Conservation (phyloP, 2,888 invertebrate genomes). For the Andrena chrysosceles region DNA sequence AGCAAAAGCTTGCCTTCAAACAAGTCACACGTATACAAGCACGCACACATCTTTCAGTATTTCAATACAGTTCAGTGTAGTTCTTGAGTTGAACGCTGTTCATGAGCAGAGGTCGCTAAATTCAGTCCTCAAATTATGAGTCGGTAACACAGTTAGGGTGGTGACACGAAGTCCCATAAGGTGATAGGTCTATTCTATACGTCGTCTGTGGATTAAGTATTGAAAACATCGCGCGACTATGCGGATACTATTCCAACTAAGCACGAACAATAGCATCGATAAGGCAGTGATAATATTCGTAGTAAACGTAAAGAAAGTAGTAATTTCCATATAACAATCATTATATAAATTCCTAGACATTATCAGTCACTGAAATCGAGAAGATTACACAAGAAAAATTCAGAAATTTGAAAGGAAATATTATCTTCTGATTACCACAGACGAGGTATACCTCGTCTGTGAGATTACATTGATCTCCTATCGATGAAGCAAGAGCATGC, state of each 20-base stretch:
- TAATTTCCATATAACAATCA: neutral
- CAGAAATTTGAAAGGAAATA: neutral
- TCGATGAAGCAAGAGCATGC: neutral
- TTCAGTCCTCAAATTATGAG: too few relatives aligned
- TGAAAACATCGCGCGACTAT: neutral
- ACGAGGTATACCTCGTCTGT: too few relatives aligned
- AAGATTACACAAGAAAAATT: neutral
- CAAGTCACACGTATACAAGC: too few relatives aligned
- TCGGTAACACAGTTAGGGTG: too few relatives aligned
- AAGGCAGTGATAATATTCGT: constrained; percentile 15
- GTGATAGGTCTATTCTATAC: too few relatives aligned
- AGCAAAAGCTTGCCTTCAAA: too few relatives aligned
- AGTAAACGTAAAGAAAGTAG: neutral
- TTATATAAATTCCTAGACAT: neutral
- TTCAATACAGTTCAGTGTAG: too few relatives aligned
- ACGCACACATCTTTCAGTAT: too few relatives aligned
- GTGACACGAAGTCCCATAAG: too few relatives aligned
- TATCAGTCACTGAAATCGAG: neutral
- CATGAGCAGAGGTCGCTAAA: too few relatives aligned
- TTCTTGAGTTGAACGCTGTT: too few relatives aligned
- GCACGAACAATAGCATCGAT: neutral
- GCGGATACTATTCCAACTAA: constrained; percentile 2
- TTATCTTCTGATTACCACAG: neutral
- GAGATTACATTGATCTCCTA: neutral
- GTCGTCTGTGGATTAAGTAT: too few relatives aligned